Evolutionary conservation across 2,113 vertebrate genomes (phyloP).

Genomic region (Jaculus jaculus): DNA sequence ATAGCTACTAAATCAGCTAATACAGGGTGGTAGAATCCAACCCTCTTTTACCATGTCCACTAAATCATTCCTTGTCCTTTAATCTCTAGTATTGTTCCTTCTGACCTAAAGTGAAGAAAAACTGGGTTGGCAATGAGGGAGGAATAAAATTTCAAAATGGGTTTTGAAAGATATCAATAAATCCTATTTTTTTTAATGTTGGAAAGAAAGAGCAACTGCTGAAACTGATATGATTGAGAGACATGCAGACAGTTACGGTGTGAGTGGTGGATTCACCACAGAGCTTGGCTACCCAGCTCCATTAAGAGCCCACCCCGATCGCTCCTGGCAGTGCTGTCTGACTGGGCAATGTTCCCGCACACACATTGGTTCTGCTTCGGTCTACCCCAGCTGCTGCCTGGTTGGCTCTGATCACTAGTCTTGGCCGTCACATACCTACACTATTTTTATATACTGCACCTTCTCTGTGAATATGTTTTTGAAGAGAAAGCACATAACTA

Average conservation of each 20-base stretch:
- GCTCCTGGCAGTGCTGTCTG: conserved; percentile 41
- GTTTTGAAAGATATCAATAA: not conserved
- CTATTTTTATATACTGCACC: conserved; percentile 61
- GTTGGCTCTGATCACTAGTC: not conserved
- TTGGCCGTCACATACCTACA: conserved; percentile 48
- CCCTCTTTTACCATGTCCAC: not conserved
- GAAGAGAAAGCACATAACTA: conserved; percentile 48
- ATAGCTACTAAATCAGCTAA: not conserved
- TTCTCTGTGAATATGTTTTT: conserved; percentile 53
- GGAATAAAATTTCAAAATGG: not conserved
- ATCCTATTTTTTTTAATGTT: not conserved
- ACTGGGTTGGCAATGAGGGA: not conserved
- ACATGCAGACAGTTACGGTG: rapidly evolving
- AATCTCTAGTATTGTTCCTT: not conserved
- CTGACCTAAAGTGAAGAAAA: conserved; percentile 6
- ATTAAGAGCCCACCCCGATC: not conserved
- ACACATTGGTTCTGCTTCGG: not conserved
- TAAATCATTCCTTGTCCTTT: not conserved
- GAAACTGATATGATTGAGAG: not conserved
- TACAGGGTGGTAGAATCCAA: not conserved
- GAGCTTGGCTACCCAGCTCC: not conserved
- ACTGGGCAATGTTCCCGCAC: not conserved
- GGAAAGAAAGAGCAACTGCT: not conserved
- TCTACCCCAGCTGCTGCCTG: not conserved
- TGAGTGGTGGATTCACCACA: rapidly evolving